Conservation (phyloP, 1,140 invertebrate species). For the Drosophila sproati region DNA sequence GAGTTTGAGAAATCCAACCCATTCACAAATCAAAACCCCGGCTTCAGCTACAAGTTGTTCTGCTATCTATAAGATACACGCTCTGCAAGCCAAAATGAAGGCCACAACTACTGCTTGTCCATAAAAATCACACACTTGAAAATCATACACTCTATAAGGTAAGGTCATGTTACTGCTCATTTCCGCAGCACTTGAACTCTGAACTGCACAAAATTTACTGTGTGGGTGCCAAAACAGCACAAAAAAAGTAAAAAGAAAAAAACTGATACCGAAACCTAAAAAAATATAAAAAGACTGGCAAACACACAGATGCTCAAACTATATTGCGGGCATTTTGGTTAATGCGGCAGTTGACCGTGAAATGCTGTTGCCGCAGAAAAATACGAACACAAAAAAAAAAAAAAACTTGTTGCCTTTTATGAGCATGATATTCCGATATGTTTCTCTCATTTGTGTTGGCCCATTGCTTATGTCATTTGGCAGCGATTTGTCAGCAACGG, state of each 20-base stretch:
- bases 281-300: background rate
- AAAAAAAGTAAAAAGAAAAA: background rate
- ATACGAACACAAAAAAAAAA: no score
- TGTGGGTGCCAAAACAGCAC: constrained; percentile 2
- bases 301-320: constrained; percentile 11
- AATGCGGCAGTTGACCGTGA: constrained; percentile 71
- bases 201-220: constrained; percentile 21
- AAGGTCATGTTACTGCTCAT: constrained; percentile 39
- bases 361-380: constrained; percentile 30
- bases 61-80: background rate
- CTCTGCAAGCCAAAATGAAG: background rate
- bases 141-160: background rate
- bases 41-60: no score
- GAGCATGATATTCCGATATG: constrained; percentile 63
- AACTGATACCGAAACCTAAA: background rate
- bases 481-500: constrained; percentile 36
- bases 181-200: constrained; percentile 58
- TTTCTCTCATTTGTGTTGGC: constrained; percentile 14
- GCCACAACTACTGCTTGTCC: background rate
- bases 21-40: no score
- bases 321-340: constrained; percentile 36
- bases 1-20: no score
- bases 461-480: constrained; percentile 70
- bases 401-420: constrained; percentile 60
- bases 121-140: background rate